A percentile compares a stretch with the other conserved stretches of the same genome.
phyloP scores from a whole-genome alignment of 1,140 invertebrate species.

The Nautilus pompilius region DNA sequence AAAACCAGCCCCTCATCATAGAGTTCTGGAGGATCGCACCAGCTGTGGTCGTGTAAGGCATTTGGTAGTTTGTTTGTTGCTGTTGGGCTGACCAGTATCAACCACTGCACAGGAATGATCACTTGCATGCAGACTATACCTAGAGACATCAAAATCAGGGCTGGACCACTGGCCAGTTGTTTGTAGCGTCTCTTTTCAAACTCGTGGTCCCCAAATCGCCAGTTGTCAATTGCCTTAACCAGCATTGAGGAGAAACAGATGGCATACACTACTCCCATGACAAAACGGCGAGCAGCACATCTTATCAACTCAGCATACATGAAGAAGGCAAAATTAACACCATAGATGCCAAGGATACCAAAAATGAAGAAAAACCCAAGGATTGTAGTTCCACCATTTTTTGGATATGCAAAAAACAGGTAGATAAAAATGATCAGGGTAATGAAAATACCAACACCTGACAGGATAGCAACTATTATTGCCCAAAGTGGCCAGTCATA shows the following conservation, averaged over 20 bases:
- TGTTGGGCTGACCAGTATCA: slow-evolving; percentile 33
- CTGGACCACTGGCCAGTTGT: slow-evolving; percentile 39
- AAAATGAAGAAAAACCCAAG: slow-evolving; percentile 58
- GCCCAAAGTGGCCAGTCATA: slow-evolving; percentile 48
- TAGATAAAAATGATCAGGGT: slow-evolving; percentile 53
- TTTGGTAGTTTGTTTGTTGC: slow-evolving; percentile 16
- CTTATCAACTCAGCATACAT: slow-evolving; percentile 48
- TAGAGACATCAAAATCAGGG: slow-evolving; percentile 52
- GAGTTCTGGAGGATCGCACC: slow-evolving; percentile 36
- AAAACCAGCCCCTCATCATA: slow-evolving; percentile 56
- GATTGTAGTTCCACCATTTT: slow-evolving; percentile 54
- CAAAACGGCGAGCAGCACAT: slow-evolving; percentile 53
- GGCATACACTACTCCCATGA: slow-evolving; percentile 56
- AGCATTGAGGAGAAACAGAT: slow-evolving; percentile 56
- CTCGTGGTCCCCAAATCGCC: slow-evolving; percentile 43
- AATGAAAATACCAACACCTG: slow-evolving; percentile 45
- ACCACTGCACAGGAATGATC: slow-evolving; percentile 45
- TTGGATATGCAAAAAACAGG: slow-evolving; percentile 55
- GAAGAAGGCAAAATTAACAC: slow-evolving; percentile 60
- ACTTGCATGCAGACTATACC: slow-evolving; percentile 52
- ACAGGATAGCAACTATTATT: slow-evolving; percentile 49
- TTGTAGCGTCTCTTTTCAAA: slow-evolving; percentile 24
- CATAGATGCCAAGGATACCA: slow-evolving; percentile 57
- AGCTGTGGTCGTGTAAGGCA: slow-evolving; percentile 34
- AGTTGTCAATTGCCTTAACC: slow-evolving; percentile 57